phyloP scores from a whole-genome alignment of 92 coral and sea anemone genomes.

The Siderastrea radians region DNA sequence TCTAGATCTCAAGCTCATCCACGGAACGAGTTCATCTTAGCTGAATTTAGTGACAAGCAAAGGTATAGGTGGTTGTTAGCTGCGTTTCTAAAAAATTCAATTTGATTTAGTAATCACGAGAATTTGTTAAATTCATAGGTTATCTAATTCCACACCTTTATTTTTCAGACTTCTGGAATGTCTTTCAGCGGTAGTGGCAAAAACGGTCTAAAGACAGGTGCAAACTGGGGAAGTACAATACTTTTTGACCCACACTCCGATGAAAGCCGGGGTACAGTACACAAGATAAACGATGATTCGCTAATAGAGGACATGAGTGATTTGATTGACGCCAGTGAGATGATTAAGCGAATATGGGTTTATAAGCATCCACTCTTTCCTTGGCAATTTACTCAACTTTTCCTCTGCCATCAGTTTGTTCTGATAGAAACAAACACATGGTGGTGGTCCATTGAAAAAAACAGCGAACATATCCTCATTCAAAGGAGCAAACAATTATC shows the following conservation, averaged over 20 bases:
- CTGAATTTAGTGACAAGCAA: too few relatives aligned
- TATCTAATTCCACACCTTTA: too few relatives aligned
- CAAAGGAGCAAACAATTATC: not conserved
- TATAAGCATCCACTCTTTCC: not conserved
- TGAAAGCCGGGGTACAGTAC: not conserved
- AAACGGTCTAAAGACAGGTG: not conserved
- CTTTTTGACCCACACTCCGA: not conserved
- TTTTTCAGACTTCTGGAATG: too few relatives aligned
- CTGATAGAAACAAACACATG: not conserved
- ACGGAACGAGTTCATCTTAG: too few relatives aligned
- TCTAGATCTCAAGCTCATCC: too few relatives aligned
- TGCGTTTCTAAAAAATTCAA: too few relatives aligned
- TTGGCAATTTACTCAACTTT: not conserved
- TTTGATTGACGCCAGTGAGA: not conserved
- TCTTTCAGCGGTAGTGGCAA: not conserved
- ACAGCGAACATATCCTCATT: not conserved
- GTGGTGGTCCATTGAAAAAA: conserved; percentile 35
- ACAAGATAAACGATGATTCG: not conserved
- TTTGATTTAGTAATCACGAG: too few relatives aligned
- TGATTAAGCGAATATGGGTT: not conserved
- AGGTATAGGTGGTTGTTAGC: too few relatives aligned
- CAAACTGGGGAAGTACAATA: not conserved
- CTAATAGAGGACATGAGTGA: not conserved
- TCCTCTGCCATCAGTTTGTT: conserved; percentile 20
- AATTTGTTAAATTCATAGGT: too few relatives aligned